Base-by-base conservation (phyloP, 92 coral and sea anemone genomes). In the Diadumene lineata region DNA sequence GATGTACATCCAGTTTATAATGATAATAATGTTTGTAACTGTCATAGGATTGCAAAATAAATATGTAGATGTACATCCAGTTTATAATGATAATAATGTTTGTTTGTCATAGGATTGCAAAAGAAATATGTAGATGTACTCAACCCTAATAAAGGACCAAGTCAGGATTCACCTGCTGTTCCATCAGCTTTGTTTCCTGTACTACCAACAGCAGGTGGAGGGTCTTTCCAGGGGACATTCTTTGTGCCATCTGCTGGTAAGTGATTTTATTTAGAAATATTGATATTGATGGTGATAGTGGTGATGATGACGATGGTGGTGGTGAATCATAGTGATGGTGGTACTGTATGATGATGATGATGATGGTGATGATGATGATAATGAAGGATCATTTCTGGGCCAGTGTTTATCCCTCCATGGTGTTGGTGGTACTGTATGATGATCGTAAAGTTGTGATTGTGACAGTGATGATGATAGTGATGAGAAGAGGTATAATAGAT, bases 101-200 rank as follows among this genome's bases (percentile, higher is more conserved):
- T 23, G 10, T 58, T 2, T 10, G 2, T 58, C 26, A 22, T 17
- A 58, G 64, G 64, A 22, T 58, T 32, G 7, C 64, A 58, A 58
- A 56, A 72, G 50, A 72, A 72, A 29, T 72, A 72, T 44, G 96
- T 90, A 11, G 96, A 90, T 31, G 90, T 90, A 27, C 61, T 90
- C 31, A 90, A 90, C 44, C 96, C 96, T 1, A 67, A 78, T 46
- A 78, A 78, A 69, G 75, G 75, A 10, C 32, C 83, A 7, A 79
- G 81, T 22, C 78, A 77, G 30, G 60, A 68, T 53, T 64, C 91
- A 13, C 75, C 57, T 66, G 73, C 81, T 27, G 64, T 84, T 1
- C 82, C 82, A 7, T 29, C 82, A 26, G 82, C 75, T 2, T 46
- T 78, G 43, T 78, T 78, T 68, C 82, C 82, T 16, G 55, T 78